phyloP scores from a whole-genome alignment of 1,140 invertebrate species.

The Heliconius eleuchia region DNA sequence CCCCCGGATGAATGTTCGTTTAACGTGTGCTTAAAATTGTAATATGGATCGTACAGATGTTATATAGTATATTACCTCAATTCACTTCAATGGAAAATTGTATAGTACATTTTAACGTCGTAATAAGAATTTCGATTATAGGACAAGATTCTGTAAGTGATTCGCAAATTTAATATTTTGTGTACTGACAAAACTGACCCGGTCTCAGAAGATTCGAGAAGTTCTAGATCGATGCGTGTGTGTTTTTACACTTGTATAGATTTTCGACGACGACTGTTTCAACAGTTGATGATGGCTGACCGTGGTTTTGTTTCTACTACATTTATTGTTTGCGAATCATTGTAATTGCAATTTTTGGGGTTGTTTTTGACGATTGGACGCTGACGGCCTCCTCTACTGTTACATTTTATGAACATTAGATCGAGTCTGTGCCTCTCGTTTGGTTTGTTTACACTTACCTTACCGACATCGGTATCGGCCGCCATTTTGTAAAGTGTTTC shows the following conservation, averaged over 20 bases:
- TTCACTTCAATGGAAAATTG: background rate
- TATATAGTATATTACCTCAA: background rate
- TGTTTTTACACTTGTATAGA: background rate
- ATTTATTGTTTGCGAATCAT: background rate
- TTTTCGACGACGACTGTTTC: background rate
- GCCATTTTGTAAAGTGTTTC: constrained; percentile 15
- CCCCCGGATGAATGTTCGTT: background rate
- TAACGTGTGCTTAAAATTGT: constrained; percentile 8
- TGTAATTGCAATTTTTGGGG: background rate
- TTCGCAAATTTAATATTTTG: background rate
- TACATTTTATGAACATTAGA: constrained; percentile 63
- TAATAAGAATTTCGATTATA: background rate
- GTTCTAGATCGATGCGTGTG: background rate
- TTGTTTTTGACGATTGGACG: constrained; percentile 6
- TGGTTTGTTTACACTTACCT: background rate
- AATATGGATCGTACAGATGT: constrained; percentile 4
- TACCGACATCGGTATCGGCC: constrained; percentile 30
- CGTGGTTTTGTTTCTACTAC: background rate
- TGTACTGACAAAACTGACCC: background rate
- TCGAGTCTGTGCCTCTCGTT: constrained; percentile 62
- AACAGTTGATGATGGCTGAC: background rate
- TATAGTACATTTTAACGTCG: background rate
- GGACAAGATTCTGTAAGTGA: background rate
- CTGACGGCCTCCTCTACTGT: constrained; percentile 37
- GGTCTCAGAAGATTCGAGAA: background rate